Percentiles rank a stretch among this genome's conserved stretches.
Evolutionary conservation across 1,140 invertebrate species (phyloP).

Genomic region (Sitophilus oryzae): DNA sequence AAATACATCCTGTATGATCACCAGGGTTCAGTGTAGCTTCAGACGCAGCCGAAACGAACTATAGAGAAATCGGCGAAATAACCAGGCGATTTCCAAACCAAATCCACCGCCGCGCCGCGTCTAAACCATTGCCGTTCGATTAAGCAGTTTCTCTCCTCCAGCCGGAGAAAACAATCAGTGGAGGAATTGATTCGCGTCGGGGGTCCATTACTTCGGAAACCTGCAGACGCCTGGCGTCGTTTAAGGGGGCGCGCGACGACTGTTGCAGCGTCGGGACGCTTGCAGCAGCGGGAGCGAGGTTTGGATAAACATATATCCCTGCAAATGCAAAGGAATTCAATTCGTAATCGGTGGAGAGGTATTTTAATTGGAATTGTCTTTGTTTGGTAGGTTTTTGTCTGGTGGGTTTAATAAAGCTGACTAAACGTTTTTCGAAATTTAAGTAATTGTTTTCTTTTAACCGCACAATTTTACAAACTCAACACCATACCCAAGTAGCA

Average conservation of each 20-base stretch:
- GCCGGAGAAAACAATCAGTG: constrained; percentile 43
- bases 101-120: no score
- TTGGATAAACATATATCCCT: background rate
- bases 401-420: no score
- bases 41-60: no score
- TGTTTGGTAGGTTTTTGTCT: background rate
- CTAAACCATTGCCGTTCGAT: constrained; percentile 41
- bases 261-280: background rate
- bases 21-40: no score
- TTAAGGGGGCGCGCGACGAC: background rate
- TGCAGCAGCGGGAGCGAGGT: background rate
- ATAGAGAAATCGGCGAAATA: no score
- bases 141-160: constrained; percentile 39
- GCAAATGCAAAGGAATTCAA: background rate
- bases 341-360: background rate
- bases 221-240: constrained; percentile 24
- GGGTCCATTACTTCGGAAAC: constrained; percentile 42
- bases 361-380: background rate
- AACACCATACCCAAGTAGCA: no score
- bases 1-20: no score
- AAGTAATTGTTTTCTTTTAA: no score
- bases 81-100: no score
- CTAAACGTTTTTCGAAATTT: no score
- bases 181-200: constrained; percentile 43
- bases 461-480: no score